Conservation (phyloP, 1,140 invertebrate genomes). For the Rhyzopertha dominica region DNA sequence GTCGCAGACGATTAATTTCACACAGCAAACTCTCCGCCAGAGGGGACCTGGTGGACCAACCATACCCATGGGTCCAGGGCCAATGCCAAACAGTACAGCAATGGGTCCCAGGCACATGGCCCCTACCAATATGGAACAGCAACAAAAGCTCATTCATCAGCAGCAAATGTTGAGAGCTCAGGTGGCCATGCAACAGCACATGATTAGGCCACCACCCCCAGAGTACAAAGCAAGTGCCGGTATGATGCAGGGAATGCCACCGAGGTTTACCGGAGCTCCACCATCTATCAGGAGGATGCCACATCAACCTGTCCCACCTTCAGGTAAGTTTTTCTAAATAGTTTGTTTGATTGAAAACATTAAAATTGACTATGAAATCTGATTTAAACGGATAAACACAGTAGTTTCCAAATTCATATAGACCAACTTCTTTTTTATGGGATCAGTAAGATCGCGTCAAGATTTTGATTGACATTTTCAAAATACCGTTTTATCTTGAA, state of each 20-base stretch:
- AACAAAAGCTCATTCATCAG: slow-evolving; percentile 42
- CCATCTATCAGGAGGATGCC: slow-evolving; percentile 57
- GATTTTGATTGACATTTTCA: too few species aligned
- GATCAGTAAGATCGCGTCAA: too few species aligned
- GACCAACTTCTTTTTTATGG: too few species aligned
- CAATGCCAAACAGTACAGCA: slow-evolving; percentile 15
- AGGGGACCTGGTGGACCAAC: slow-evolving; percentile 33
- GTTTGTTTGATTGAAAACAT: neutral
- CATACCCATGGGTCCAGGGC: slow-evolving; percentile 23
- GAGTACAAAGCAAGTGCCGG: slow-evolving; percentile 66
- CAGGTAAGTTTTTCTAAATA: slow-evolving; percentile 45
- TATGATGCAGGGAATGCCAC: slow-evolving; percentile 55
- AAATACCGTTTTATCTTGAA: too few species aligned
- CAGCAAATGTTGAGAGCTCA: slow-evolving; percentile 31
- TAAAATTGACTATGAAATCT: slow-evolving; percentile 6
- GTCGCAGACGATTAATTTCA: slow-evolving; percentile 78
- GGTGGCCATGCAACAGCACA: slow-evolving; percentile 32
- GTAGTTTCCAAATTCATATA: slow-evolving; percentile 1
- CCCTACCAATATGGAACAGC: slow-evolving; percentile 22
- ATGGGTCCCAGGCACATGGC: slow-evolving; percentile 24
- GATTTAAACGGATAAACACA: neutral
- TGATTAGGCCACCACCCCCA: slow-evolving; percentile 62
- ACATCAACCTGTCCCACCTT: slow-evolving; percentile 63
- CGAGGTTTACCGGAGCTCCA: slow-evolving; percentile 42
- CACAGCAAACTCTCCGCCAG: slow-evolving; percentile 62